Conservation (phyloP, 1,140 invertebrate species). For the Ostrea edulis region DNA sequence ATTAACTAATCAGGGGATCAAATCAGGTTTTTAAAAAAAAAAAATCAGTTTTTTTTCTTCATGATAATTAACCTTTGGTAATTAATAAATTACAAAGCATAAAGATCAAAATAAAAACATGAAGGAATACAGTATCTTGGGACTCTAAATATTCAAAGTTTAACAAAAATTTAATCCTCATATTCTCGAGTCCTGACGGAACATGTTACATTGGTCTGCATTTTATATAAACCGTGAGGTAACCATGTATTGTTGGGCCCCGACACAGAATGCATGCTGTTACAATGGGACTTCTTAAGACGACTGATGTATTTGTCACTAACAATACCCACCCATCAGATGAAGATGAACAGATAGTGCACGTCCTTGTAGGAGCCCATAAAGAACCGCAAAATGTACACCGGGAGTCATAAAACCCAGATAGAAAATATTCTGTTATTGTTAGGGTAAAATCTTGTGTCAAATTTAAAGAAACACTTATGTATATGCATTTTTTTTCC, state of each 20-base stretch:
- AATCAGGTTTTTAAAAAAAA: neutral
- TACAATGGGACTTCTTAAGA: neutral
- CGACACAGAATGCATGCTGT: neutral
- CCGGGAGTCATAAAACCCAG: neutral
- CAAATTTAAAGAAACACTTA: neutral
- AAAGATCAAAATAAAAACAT: neutral
- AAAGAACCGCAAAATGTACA: neutral
- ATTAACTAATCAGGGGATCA: neutral
- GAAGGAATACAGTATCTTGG: neutral
- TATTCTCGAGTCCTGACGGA: too few relatives aligned
- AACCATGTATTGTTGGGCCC: too few relatives aligned
- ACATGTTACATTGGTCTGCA: too few relatives aligned
- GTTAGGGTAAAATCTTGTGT: neutral
- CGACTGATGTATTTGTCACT: neutral
- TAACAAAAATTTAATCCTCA: too few relatives aligned
- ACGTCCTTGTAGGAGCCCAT: neutral
- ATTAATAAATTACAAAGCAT: neutral
- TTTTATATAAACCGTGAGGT: too few relatives aligned
- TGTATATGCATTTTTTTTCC: neutral
- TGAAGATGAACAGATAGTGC: conserved; percentile 6
- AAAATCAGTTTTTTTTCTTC: neutral
- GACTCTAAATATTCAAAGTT: neutral
- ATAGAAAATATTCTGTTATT: neutral
- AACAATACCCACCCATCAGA: neutral
- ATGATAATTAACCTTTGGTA: neutral